Evolutionary conservation across 2,113 vertebrate genomes (phyloP).

Genomic region (Gadus macrocephalus): DNA sequence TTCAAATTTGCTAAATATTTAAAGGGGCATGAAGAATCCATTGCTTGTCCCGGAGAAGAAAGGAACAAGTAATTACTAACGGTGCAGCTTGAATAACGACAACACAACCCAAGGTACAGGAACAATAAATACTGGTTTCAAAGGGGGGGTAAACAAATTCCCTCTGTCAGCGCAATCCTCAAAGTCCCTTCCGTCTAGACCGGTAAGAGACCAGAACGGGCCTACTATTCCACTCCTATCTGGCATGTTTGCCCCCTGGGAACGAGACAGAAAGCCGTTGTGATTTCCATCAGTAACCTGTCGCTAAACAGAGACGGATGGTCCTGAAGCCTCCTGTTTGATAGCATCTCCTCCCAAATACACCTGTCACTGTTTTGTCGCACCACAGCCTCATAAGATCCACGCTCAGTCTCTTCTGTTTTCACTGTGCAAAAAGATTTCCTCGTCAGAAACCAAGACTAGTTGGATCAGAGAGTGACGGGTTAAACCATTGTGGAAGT

Average conservation of each 20-base stretch:
- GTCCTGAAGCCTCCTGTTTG: conserved; percentile 31
- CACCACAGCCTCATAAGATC: conserved; percentile 36
- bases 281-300: conserved; percentile 65
- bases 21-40: conserved; percentile 26
- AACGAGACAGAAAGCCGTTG: conserved; percentile 47
- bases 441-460: no score
- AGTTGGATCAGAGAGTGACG: no score
- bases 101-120: conserved; percentile 25
- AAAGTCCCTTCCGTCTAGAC: conserved; percentile 1
- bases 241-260: conserved; percentile 27
- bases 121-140: conserved; percentile 27
- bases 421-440: conserved; percentile 1
- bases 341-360: conserved; percentile 53
- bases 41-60: conserved; percentile 38
- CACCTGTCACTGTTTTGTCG: conserved; percentile 51
- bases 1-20: conserved; percentile 46
- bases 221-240: not conserved
- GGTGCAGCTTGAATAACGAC: conserved; percentile 30
- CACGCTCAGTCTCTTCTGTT: conserved; percentile 28
- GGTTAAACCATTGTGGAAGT: no score
- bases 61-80: conserved; percentile 18
- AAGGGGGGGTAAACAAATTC: conserved; percentile 30
- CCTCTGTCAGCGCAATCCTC: conserved; percentile 47
- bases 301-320: conserved; percentile 55
- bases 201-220: not conserved